Evolutionary conservation across 2,888 invertebrate genomes (phyloP).

Genomic region (Laspeyria flexula): DNA sequence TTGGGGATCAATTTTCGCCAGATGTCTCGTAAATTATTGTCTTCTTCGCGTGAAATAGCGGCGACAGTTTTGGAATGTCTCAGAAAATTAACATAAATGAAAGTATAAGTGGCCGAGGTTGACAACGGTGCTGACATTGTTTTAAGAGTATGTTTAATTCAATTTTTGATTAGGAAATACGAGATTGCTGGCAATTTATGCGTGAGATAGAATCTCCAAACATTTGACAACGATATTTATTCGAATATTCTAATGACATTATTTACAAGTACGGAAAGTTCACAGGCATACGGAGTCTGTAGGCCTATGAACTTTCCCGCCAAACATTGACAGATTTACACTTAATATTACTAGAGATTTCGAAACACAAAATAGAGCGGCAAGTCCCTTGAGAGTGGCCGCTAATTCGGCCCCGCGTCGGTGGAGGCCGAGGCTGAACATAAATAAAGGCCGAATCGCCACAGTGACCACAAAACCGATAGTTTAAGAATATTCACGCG

Average conservation of each 20-base stretch:
- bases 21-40: neutral
- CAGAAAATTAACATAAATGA: neutral
- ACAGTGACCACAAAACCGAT: conserved; percentile 80
- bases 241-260: too few relatives aligned
- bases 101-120: too few relatives aligned
- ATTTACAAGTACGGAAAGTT: too few relatives aligned
- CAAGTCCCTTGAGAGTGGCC: conserved; percentile 49
- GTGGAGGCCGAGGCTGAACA: conserved; percentile 54
- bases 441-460: conserved; percentile 78
- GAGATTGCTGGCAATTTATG: too few relatives aligned
- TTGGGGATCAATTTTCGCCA: neutral
- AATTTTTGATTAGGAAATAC: too few relatives aligned
- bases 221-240: too few relatives aligned
- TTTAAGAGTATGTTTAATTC: too few relatives aligned
- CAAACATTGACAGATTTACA: conserved; percentile 1
- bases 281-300: too few relatives aligned
- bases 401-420: conserved; percentile 55
- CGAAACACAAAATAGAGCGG: conserved; percentile 41
- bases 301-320: neutral
- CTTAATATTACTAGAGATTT: conserved; percentile 18
- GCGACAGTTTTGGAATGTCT: neutral
- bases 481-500: conserved; percentile 85
- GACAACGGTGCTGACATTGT: too few relatives aligned
- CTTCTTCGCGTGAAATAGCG: neutral
- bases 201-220: too few relatives aligned